These are phyloP conservation scores for Drosophila kepulauana DNA, from an alignment of 1,140 invertebrate genomes.

Conservation along the genomic window DNA sequence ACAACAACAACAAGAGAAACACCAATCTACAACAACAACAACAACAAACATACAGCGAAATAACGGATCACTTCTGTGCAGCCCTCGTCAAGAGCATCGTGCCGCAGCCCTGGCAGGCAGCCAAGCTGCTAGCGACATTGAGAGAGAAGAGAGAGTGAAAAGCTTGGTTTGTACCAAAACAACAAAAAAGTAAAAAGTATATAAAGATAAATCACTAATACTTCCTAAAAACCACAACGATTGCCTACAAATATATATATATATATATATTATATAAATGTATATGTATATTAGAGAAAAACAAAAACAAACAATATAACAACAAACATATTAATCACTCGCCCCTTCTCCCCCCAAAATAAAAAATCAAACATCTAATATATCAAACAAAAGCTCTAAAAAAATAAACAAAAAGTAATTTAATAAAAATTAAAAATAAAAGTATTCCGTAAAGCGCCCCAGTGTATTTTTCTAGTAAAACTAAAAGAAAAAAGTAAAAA, in stretches of 20 bases:
- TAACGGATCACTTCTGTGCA: constrained; percentile 20
- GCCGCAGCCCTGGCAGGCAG: constrained; percentile 15
- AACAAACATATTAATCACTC: constrained; percentile 71
- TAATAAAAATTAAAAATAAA: constrained; percentile 46
- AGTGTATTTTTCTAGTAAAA: constrained; percentile 83
- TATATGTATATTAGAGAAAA: constrained; percentile 59
- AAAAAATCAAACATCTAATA: constrained; percentile 62
- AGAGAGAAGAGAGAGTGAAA: constrained; percentile 23
- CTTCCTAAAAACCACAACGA: constrained; percentile 81
- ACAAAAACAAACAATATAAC: constrained; percentile 38
- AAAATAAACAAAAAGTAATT: constrained; percentile 38
- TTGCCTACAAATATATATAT: constrained; percentile 73
- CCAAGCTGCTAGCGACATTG: not conserved
- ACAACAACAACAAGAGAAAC: constrained; percentile 48
- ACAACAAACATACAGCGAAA: constrained; percentile 40
- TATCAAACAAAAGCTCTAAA: constrained; percentile 67
- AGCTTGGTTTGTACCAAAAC: constrained; percentile 48
- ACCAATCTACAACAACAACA: constrained; percentile 24
- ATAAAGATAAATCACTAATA: constrained; percentile 76
- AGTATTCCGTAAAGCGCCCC: constrained; percentile 64
- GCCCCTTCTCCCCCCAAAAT: constrained; percentile 35
- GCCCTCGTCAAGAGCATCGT: not conserved
- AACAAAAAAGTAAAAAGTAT: constrained; percentile 31
- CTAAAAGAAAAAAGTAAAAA: constrained; percentile 56
- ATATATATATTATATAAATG: constrained; percentile 62